Evolutionary conservation across 2,888 invertebrate species (phyloP), one percentile per base, ranked within the genome.

Genomic region (Tetanocera ferruginea): DNA sequence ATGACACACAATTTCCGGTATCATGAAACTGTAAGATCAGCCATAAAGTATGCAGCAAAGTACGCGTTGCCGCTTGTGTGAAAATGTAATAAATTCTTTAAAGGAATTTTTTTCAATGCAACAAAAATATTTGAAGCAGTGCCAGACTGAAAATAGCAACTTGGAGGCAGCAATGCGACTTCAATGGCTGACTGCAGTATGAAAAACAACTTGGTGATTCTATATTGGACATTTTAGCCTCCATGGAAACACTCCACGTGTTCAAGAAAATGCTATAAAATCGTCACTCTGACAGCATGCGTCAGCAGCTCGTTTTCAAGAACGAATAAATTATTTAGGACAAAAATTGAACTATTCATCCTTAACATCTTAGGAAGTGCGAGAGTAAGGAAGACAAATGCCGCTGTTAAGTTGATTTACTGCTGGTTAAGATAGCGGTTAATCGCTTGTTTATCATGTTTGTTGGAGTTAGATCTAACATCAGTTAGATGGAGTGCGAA

Each of bases 391-490:
- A 4, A 14, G 51, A 3, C 69, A 43, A 43, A 8, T 11, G 31
- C 9, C 19, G 66, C 14, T 25, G 52, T 57, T 31, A 3, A 25
- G 28, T 14, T 25, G 62, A 23, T 51, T 62, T 19, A 19, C 34
- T 52, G 8, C 31, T 14, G 11, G 64, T 34, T 17, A 57, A 43
- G 17, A 25, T 57, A 28, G 31, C 14, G 49, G 31, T 51, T 31
- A 51, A 75, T 78, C 69, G 78, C 71, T 71, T 55, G 73, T 80
- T 78, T 77, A 73, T 76, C 43, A 71, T 25, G 69, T 75, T 80
- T 79, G 77, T 19, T 80, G 78, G 78, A 79, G 81, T 72, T 52
- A 74, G 28, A 80, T 80, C 78, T 80, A 60, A 69, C 55, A 76
- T 77, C 67, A 78, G 78, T 73, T 73, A 34, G 34, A 52, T 51